Evolutionary conservation across 2,888 invertebrate genomes (phyloP).

Genomic region (Eudasyphora cyanicolor): DNA sequence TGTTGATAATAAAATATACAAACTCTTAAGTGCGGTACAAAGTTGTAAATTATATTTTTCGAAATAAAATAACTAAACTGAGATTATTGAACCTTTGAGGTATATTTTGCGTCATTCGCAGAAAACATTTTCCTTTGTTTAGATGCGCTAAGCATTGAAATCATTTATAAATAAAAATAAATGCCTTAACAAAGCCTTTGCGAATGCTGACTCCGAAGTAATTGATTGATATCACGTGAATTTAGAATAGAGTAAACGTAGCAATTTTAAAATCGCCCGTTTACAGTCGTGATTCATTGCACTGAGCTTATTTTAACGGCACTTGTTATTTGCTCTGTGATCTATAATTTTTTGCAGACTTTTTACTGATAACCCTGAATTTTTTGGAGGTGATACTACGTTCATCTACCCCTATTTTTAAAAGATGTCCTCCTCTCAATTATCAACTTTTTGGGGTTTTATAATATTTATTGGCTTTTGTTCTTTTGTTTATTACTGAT

Average conservation of each 20-base stretch:
- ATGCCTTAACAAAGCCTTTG: no score
- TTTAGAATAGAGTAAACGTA: neutral
- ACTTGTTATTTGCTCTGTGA: no score
- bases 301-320: no score
- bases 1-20: no score
- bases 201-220: no score
- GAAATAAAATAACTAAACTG: no score
- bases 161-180: no score
- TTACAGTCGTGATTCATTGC: no score
- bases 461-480: neutral
- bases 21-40: no score
- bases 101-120: neutral
- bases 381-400: neutral
- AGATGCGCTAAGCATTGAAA: neutral
- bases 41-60: no score
- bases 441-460: neutral
- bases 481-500: neutral
- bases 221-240: neutral
- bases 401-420: neutral
- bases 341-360: neutral
- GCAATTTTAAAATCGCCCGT: no score
- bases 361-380: neutral
- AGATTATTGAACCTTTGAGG: neutral
- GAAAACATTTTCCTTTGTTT: neutral
- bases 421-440: neutral